Percentiles rank a stretch among this genome's conserved stretches.
Evolutionary conservation across 2,888 invertebrate species (phyloP).

Genomic region (Hyposoter didymator): DNA sequence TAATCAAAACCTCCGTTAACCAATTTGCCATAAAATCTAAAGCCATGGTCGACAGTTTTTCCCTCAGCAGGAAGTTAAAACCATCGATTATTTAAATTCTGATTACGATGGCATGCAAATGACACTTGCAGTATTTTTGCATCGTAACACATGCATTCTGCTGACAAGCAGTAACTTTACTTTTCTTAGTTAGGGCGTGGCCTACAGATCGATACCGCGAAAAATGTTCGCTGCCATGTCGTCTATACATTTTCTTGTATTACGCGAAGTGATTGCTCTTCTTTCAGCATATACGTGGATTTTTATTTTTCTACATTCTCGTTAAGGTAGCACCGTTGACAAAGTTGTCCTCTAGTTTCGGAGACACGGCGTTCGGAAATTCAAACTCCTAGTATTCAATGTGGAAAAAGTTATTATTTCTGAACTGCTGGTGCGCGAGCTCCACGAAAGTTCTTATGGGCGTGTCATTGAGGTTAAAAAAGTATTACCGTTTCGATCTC

Average conservation of each 20-base stretch:
- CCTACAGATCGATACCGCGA: conserved; percentile 77
- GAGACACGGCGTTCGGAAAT: too few relatives aligned
- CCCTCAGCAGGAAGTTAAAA: neutral
- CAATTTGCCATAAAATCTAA: neutral
- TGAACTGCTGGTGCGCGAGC: neutral
- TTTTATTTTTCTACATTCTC: neutral
- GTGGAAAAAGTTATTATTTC: neutral
- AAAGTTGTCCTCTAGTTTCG: too few relatives aligned
- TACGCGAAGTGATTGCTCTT: neutral
- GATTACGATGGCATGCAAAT: neutral
- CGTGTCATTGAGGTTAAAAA: conserved; percentile 4
- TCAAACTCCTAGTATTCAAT: neutral
- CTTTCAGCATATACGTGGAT: neutral
- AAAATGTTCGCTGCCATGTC: conserved; percentile 65
- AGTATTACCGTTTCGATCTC: conserved; percentile 41
- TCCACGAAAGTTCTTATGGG: conserved; percentile 39
- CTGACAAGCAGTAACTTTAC: conserved; percentile 59
- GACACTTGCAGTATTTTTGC: neutral
- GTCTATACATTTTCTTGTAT: neutral
- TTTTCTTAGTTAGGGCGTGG: conserved; percentile 75
- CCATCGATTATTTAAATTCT: neutral
- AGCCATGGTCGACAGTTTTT: neutral
- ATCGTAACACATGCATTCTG: conserved; percentile 8
- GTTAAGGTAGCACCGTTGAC: neutral
- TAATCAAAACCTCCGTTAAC: neutral